These are phyloP conservation scores for Teleopsis dalmanni DNA, from an alignment of 1,140 invertebrate genomes.

Conservation along the genomic window DNA sequence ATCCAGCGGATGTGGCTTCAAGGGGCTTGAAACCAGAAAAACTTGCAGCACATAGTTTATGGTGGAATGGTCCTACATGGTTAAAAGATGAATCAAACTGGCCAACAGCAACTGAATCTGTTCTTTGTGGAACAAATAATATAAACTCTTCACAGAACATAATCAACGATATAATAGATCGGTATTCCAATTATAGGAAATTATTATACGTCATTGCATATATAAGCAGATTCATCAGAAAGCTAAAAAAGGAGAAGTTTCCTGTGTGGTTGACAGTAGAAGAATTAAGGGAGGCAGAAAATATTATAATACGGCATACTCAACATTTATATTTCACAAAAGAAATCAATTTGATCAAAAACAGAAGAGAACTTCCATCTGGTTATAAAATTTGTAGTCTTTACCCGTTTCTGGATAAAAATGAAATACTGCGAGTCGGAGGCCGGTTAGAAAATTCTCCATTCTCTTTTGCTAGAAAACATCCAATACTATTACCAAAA, in stretches of 20 bases:
- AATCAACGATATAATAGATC: background rate
- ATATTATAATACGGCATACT: background rate
- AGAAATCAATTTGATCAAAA: background rate
- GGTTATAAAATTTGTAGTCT: constrained; percentile 1
- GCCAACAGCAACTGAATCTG: background rate
- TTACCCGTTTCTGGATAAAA: constrained; percentile 16
- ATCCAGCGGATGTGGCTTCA: constrained; percentile 3
- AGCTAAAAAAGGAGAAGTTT: background rate
- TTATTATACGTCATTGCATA: background rate
- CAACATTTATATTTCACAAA: background rate
- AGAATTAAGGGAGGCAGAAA: background rate
- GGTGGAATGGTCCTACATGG: constrained; percentile 3
- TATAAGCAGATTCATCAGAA: background rate
- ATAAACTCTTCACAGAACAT: background rate
- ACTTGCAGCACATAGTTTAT: background rate
- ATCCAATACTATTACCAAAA: constrained; percentile 15
- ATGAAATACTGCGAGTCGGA: constrained; percentile 22
- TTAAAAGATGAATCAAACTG: background rate
- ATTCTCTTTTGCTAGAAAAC: constrained; percentile 8
- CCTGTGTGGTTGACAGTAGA: background rate
- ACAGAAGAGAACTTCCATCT: background rate
- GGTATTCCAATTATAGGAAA: constrained; percentile 4
- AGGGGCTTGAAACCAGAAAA: background rate
- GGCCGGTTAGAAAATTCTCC: constrained; percentile 15
- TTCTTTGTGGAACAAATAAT: background rate